A percentile compares a stretch with the other conserved stretches of the same genome.
Evolutionary conservation across 1,140 invertebrate species (phyloP).

Genomic region (Bombus picipes): DNA sequence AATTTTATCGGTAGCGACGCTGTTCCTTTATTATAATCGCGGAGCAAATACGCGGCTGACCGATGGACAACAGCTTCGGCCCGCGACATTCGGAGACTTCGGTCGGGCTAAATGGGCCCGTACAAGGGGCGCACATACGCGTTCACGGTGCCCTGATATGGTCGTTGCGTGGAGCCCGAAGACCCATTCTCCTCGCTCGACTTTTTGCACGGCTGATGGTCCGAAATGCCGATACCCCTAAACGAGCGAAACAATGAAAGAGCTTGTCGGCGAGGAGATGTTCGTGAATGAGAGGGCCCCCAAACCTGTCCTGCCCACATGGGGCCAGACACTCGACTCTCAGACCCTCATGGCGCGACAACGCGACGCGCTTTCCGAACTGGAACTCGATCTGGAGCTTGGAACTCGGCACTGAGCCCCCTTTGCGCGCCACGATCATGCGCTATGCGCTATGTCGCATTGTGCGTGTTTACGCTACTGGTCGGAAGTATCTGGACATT

Average conservation of each 20-base stretch:
- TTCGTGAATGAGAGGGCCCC: slow-evolving; percentile 74
- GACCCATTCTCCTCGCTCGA: slow-evolving; percentile 70
- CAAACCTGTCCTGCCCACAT: slow-evolving; percentile 73
- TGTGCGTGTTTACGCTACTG: neutral
- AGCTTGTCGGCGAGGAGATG: slow-evolving; percentile 61
- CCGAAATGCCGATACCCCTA: slow-evolving; percentile 71
- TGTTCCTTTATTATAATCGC: slow-evolving; percentile 53
- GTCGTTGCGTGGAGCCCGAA: slow-evolving; percentile 60
- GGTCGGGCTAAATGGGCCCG: slow-evolving; percentile 35
- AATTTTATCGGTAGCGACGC: slow-evolving; percentile 41
- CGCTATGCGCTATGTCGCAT: neutral
- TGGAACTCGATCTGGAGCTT: slow-evolving; percentile 50
- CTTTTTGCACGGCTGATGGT: slow-evolving; percentile 68
- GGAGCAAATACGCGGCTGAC: slow-evolving; percentile 10
- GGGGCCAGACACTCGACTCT: slow-evolving; percentile 58
- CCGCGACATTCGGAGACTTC: slow-evolving; percentile 25
- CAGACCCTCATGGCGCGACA: slow-evolving; percentile 57
- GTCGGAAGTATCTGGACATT: too few species aligned
- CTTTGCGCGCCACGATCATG: neutral
- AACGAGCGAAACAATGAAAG: slow-evolving; percentile 78
- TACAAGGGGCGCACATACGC: slow-evolving; percentile 33
- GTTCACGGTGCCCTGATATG: slow-evolving; percentile 64
- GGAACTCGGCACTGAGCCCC: neutral
- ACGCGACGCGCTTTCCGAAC: slow-evolving; percentile 60
- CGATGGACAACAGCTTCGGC: neutral